Base-by-base conservation (phyloP, 2,888 invertebrate species). In the Thymelicus acteon region DNA sequence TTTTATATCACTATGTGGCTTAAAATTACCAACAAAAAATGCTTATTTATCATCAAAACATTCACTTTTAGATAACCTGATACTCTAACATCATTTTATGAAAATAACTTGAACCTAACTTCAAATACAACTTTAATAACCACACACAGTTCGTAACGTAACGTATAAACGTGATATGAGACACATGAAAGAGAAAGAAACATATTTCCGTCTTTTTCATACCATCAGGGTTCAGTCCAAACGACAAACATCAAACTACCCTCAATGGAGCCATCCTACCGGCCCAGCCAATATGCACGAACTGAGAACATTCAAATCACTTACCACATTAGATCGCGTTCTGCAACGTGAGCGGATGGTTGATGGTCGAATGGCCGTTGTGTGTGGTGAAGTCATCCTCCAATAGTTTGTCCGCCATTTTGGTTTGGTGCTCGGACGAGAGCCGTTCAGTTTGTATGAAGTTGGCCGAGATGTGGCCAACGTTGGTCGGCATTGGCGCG, bases 331-430 rank as follows among this genome's bases (percentile, higher is more conserved):
- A 93, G 77, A 92, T 91, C 54, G 92, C 92, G 77, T 93, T 93
- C 73, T 90, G 91, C 79, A 93, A 78, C 67, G 93, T 92, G 67
- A 93, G 79, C 74, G 93, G 92, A 74, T 93, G 92, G 62, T 80
- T 79, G 73, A 83, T 39, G 7, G 84, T 6, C 62, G 75, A 65
- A 78, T 92, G 91, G 6, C 92, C 92, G 78, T 93, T 93, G 90
- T 92, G 92, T 87, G 92, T 81, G n/a, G 90, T 83, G 84, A 89
- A 92, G 75, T 92, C 93, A 49, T 90, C 91, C 65, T 87, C 87
- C 5, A 62, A 71, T 0, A 84, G 76, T 63, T 83, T 80, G 10
- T 85, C 84, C 44, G 81, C 78, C 74, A 84, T 71, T 76, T 86
- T 85, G 60, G 79, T 79, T 73, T 85, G 85, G 73, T 73, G 80